Base-by-base conservation (phyloP, 2,888 invertebrate species). In the Odontocolon sp. region DNA sequence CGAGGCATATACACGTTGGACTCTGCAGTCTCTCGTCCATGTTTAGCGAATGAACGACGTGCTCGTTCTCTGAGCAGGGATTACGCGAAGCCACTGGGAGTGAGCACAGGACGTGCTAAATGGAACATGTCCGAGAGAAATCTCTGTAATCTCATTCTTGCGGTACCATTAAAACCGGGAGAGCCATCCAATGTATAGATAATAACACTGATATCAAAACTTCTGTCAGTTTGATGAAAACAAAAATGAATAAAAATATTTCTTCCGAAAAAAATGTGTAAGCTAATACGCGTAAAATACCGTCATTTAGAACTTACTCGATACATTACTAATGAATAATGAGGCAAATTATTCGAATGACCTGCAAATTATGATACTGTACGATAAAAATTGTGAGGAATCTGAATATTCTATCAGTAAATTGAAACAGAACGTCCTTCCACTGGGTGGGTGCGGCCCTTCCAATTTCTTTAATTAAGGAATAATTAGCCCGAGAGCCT, bases 381-480 rank as follows among this genome's bases (percentile, higher is more conserved):
- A n/a, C 11, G 38, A 36, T n/a, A 36, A 16, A 42, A 42, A 14
- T 18, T 9, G 1, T 9, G 9, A 42, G 18, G 18, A 3, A 5
- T 18, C 18, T 42, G 18, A 18, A 42, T 42, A 18, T 9, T 42
- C 18, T 3, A 18, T 18, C 3, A 14, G 18, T 16, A 2, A 42
- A 42, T 42, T 42, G 42, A 18, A 16, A 2, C 18, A 18, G 42
- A 3, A 42, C 42, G 21, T 2, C 36, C 11, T 38, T 36, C 21
- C 38, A 23, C 21, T 38, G 21, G 11, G 11, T 23, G 56, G 14
- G 56, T n/a, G 38, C 56, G 14, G 38, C 11, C 56, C 64, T 78
- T 71, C 74, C 70, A 80, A 78, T 83, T 83, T 80, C 83, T 82
- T 81, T 80, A 79, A 83, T 84, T 82, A 84, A 80, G 81, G 82